These are phyloP conservation scores for Lynx canadensis DNA, from an alignment of 2,113 vertebrate genomes.

Conservation along the genomic window DNA sequence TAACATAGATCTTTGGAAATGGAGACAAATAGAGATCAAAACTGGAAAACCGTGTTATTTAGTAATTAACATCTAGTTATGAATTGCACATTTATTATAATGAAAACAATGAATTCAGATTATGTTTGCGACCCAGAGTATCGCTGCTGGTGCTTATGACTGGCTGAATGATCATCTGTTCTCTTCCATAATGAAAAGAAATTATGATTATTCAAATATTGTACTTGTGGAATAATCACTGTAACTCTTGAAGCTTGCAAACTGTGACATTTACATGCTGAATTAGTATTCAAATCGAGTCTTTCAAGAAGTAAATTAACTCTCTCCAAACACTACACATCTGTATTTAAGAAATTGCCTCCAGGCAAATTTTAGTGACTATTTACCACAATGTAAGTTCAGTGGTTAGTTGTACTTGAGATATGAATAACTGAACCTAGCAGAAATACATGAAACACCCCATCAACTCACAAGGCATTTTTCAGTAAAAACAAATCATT, in stretches of 20 bases:
- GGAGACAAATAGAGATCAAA: constrained; percentile 50
- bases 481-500: constrained; percentile 54
- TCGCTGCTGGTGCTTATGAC: constrained; percentile 13
- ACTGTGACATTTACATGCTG: constrained; percentile 63
- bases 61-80: constrained; percentile 52
- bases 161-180: constrained; percentile 14
- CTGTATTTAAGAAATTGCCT: constrained; percentile 56
- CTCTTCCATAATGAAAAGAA: constrained; percentile 50
- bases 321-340: background rate
- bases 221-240: constrained; percentile 54
- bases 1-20: constrained; percentile 10
- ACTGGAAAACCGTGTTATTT: constrained; percentile 10
- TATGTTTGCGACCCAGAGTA: constrained; percentile 5
- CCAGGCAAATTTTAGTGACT: constrained; percentile 43
- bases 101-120: constrained; percentile 30
- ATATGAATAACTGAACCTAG: background rate
- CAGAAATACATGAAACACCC: constrained; percentile 53
- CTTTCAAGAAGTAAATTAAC: constrained; percentile 60
- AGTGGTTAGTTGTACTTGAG: constrained; percentile 31
- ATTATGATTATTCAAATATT: constrained; percentile 67
- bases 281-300: constrained; percentile 64
- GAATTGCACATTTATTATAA: constrained; percentile 39
- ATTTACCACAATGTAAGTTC: constrained; percentile 5
- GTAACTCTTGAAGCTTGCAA: constrained; percentile 44
- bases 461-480: constrained; percentile 51